Conservation (phyloP, 2,113 vertebrate genomes). For the Ardeotis arabs region DNA sequence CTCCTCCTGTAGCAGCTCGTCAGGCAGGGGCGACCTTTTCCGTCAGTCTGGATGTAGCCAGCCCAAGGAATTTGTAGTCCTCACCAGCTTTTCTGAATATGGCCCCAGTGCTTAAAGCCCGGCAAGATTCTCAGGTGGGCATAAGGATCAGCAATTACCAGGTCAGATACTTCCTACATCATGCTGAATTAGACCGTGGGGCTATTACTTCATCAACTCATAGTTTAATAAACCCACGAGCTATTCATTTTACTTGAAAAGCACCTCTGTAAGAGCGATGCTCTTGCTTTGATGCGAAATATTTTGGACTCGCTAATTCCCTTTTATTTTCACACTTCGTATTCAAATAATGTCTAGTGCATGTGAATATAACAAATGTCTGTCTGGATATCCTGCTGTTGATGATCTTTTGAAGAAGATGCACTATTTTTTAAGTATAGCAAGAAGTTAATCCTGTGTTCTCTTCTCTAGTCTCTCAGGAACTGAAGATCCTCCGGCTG, state of each 20-base stretch:
- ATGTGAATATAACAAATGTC: not conserved
- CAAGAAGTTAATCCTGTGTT: not conserved
- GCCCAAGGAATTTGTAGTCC: not conserved
- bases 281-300: not conserved
- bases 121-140: not conserved
- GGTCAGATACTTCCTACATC: not conserved
- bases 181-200: not conserved
- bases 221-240: not conserved
- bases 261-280: not conserved
- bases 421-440: not conserved
- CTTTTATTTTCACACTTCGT: not conserved
- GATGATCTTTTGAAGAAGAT: not conserved
- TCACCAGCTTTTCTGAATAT: not conserved
- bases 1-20: not conserved
- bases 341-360: not conserved
- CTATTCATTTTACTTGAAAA: not conserved
- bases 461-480: slow-evolving; percentile 62
- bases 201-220: not conserved
- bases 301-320: not conserved
- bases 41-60: not conserved
- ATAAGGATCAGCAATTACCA: not conserved
- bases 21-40: not conserved
- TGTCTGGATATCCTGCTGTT: not conserved
- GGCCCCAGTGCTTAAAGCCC: not conserved
- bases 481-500: slow-evolving; percentile 65